phyloP scores from a whole-genome alignment of 2,797 vertebrate genomes.

The Typhlichthys eigenmanni region DNA sequence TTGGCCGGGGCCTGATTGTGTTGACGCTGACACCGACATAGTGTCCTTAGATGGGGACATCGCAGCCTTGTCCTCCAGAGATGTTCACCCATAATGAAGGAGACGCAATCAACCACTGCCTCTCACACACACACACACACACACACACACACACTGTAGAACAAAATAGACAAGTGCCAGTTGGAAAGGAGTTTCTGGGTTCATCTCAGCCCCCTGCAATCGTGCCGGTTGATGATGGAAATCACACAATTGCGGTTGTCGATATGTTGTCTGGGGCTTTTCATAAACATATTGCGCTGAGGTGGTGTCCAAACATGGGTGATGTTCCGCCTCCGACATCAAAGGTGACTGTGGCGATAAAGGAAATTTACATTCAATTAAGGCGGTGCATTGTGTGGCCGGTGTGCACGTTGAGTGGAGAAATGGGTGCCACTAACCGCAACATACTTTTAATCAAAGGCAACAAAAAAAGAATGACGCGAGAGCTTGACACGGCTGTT shows the following conservation, averaged over 20 bases:
- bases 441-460: not conserved
- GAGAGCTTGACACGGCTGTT: constrained; percentile 65
- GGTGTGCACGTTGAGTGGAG: constrained; percentile 40
- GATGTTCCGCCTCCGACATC: constrained; percentile 19
- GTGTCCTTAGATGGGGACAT: constrained; percentile 67
- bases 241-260: constrained; percentile 40
- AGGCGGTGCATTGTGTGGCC: constrained; percentile 44
- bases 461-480: constrained; percentile 73
- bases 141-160: not conserved
- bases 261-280: constrained; percentile 15
- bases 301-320: constrained; percentile 22
- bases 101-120: constrained; percentile 76
- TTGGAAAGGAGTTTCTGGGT: constrained; percentile 39
- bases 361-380: constrained; percentile 65
- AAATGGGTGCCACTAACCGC: constrained; percentile 31
- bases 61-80: constrained; percentile 55
- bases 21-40: constrained; percentile 75
- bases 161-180: constrained; percentile 63
- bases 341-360: constrained; percentile 42
- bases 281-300: constrained; percentile 22
- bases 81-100: constrained; percentile 74
- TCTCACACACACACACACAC: constrained; percentile 28
- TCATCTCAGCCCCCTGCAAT: constrained; percentile 35
- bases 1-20: constrained; percentile 84
- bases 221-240: constrained; percentile 46